Evolutionary conservation across 2,797 vertebrate species (phyloP).

Genomic region (Oreochromis mossambicus): DNA sequence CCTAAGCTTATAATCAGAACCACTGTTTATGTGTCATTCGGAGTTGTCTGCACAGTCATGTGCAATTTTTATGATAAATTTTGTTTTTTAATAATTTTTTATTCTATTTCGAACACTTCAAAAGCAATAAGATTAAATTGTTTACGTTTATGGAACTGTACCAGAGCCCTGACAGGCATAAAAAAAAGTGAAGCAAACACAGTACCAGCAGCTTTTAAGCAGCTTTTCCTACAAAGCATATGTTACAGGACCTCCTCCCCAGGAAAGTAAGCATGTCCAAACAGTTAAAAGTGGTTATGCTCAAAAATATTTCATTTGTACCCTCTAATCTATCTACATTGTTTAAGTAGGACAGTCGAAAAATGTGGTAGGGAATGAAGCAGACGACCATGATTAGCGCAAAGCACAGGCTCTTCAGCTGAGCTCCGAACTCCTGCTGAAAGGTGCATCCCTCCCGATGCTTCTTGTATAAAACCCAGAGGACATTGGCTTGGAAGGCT

Average conservation of each 20-base stretch:
- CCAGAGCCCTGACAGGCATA: neutral
- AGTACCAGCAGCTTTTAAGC: neutral
- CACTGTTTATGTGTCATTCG: neutral
- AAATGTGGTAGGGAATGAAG: conserved; percentile 87
- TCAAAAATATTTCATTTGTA: conserved; percentile 85
- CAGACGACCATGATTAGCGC: conserved; percentile 84
- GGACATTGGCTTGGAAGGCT: conserved; percentile 74
- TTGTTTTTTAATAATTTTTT: neutral
- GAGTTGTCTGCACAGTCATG: neutral
- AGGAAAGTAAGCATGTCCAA: conserved; percentile 85
- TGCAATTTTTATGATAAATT: neutral
- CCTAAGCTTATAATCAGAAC: neutral
- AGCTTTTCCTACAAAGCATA: neutral
- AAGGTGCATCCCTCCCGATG: conserved; percentile 57
- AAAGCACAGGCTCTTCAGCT: conserved; percentile 85
- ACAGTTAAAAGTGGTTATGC: conserved; percentile 85
- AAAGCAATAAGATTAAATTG: neutral
- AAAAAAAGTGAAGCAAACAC: neutral
- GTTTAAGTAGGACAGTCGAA: conserved; percentile 79
- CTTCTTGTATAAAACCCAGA: conserved; percentile 66
- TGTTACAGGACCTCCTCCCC: conserved; percentile 61
- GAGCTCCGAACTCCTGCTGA: conserved; percentile 88
- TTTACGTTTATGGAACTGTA: neutral
- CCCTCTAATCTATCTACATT: accelerated
- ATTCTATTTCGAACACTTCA: neutral